These are phyloP conservation scores for Ommatoiulus sabulosus DNA, from an alignment of 2,888 invertebrate genomes.

Conservation along the genomic window DNA sequence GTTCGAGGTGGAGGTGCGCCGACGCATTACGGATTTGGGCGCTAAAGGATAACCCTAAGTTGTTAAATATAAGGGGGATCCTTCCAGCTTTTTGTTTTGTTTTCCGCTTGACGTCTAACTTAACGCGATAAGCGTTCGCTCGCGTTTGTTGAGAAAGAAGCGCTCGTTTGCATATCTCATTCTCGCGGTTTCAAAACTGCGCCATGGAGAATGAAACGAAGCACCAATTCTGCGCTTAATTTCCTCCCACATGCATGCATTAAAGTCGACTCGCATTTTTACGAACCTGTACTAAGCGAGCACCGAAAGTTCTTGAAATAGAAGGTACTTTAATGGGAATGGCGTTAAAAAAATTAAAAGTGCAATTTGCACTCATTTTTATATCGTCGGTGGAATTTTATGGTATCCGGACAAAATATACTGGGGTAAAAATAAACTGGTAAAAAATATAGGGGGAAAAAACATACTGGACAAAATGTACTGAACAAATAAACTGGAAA, in stretches of 20 bases:
- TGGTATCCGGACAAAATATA: no score
- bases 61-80: slow-evolving; percentile 39
- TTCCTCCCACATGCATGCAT: neutral
- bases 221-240: neutral
- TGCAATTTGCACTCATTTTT: no score
- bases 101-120: slow-evolving; percentile 54
- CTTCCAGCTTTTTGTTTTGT: slow-evolving; percentile 37
- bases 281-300: no score
- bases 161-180: neutral
- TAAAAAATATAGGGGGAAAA: no score
- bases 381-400: no score
- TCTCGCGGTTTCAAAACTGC: neutral
- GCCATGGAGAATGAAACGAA: neutral
- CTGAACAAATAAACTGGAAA: no score
- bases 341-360: no score
- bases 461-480: no score
- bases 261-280: no score
- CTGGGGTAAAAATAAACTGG: no score
- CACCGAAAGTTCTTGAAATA: no score
- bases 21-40: slow-evolving; percentile 10
- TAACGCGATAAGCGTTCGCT: slow-evolving; percentile 55
- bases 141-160: neutral
- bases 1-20: neutral
- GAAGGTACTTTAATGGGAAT: no score
- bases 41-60: slow-evolving; percentile 1